phyloP scores from a whole-genome alignment of 2,888 invertebrate species.

The Lamellibrachia satsuma region DNA sequence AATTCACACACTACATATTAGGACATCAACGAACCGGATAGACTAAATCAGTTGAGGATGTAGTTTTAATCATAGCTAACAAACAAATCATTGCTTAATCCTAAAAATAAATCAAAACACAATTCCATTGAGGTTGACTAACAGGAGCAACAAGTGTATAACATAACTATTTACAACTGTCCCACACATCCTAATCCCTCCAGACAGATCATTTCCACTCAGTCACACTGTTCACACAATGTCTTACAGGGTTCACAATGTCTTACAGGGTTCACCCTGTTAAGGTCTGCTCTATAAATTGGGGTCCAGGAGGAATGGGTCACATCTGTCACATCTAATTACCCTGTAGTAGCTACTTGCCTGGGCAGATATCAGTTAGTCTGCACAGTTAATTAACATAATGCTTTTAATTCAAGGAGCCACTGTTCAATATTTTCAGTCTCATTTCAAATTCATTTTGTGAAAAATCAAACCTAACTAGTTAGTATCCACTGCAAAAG shows the following conservation, averaged over 20 bases:
- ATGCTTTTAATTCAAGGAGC: neutral
- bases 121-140: neutral
- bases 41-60: too few species aligned
- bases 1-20: too few species aligned
- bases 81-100: neutral
- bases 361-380: neutral
- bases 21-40: too few species aligned
- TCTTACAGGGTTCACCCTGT: neutral
- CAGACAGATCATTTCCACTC: neutral
- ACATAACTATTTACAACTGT: neutral
- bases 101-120: neutral
- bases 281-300: neutral
- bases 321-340: neutral
- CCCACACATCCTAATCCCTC: neutral
- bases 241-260: neutral
- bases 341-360: neutral
- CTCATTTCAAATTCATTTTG: too few species aligned
- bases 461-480: too few species aligned
- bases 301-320: neutral
- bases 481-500: too few species aligned
- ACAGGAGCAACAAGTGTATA: neutral
- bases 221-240: neutral
- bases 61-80: neutral
- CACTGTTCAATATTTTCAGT: neutral
- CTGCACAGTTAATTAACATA: neutral